Evolutionary conservation across 2,888 invertebrate genomes (phyloP).

Genomic region (Gibbula magus): DNA sequence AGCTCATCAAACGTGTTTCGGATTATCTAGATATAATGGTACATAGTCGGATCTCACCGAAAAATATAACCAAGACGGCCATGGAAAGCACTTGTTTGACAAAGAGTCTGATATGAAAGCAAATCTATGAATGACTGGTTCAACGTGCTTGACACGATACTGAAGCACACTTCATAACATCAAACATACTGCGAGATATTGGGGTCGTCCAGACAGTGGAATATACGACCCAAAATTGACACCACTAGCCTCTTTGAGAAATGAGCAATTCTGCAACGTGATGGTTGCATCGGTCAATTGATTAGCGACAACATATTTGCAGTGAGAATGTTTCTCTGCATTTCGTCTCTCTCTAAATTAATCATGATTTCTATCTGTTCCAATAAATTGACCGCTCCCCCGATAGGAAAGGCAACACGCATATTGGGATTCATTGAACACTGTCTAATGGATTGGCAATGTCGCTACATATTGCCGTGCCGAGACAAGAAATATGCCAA

Average conservation of each 20-base stretch:
- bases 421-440: conserved; percentile 16
- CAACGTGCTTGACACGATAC: not conserved
- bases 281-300: not conserved
- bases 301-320: not conserved
- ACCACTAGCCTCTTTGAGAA: not conserved
- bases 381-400: conserved; percentile 21
- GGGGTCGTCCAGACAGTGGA: not conserved
- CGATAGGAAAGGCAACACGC: conserved; percentile 17
- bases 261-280: not conserved
- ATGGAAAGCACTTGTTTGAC: not conserved
- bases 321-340: not conserved
- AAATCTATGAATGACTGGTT: not conserved
- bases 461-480: not conserved
- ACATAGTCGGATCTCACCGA: not conserved
- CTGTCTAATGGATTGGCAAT: conserved; percentile 8
- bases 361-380: conserved; percentile 22
- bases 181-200: not conserved
- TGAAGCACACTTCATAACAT: not conserved
- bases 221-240: conserved; percentile 10
- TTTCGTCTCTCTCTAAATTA: conserved; percentile 2
- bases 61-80: not conserved
- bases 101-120: not conserved
- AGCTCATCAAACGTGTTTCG: not conserved
- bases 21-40: not conserved
- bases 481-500: not conserved